Evolutionary conservation across 1,140 invertebrate genomes (phyloP), one percentile per base, ranked within the genome.

Genomic region (Magallana angulata): DNA sequence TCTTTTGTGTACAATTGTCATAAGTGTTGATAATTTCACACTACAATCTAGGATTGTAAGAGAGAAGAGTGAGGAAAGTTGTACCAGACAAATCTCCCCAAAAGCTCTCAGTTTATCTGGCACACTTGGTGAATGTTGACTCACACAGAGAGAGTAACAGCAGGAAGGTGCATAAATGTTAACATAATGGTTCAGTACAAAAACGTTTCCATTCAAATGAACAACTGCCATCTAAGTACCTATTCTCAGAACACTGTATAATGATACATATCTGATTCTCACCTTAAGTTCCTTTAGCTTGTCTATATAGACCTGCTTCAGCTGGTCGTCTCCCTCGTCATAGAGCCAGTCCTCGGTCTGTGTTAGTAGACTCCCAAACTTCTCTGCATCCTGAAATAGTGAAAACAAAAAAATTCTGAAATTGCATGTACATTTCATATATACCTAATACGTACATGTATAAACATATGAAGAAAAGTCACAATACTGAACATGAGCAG

Each of bases 341-440:
- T 99, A 99, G 0, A 99, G 95, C 99, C 99, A 99, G 92, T 97
- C 97, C 95, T 99, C 98, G 89, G 98, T 97, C 36, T 97, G 96
- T 91, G 98, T 97, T 12, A 99, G 96, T 85, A 96, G 95, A 85
- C 95, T 93, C 60, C 96, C 96, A 85, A 99, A 96, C 0, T 95
- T 91, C 82, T 96, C 95, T 89, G 97, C 96, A 9, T 95, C 95
- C 93, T 95, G 81, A 9, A 90, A 58, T 12, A n/a, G 5, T 36
- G 24, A 80, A 80, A 4, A n/a, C 71, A 80, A 12, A n/a, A 16
- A 7, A 62, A 12, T 62, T 62, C n/a, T 80, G 36, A 24, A 80
- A 80, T 48, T 7, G 36, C 36, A 2, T 48, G 36, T 4, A 48
- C 36, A 48, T 48, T 48, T 48, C 36, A 48, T 48, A 48, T 48